Percentiles rank a stretch among this genome's conserved stretches.
phyloP scores from a whole-genome alignment of 2,888 invertebrate species.

The Eupithecia exiguata region DNA sequence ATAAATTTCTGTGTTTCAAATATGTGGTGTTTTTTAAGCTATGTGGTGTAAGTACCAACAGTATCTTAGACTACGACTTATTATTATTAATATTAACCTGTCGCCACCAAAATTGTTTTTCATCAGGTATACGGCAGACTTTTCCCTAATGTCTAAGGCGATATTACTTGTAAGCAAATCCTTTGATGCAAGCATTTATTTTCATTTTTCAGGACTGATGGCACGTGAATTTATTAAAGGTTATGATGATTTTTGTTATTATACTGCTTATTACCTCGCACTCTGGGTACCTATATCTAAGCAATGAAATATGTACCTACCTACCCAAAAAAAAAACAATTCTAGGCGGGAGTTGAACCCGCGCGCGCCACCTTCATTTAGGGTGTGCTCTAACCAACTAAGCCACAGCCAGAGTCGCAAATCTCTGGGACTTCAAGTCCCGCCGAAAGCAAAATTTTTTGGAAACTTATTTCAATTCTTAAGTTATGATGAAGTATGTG shows the following conservation, averaged over 20 bases:
- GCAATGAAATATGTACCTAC: too few species aligned
- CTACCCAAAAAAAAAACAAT: too few species aligned
- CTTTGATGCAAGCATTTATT: slow-evolving; percentile 61
- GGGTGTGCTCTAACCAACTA: too few species aligned
- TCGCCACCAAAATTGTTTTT: slow-evolving; percentile 74
- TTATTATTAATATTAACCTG: slow-evolving; percentile 75
- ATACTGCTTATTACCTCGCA: too few species aligned
- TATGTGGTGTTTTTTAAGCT: not conserved
- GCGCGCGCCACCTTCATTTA: too few species aligned
- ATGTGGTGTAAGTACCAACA: not conserved
- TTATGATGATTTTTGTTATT: not conserved
- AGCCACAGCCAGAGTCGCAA: too few species aligned
- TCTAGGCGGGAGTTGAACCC: too few species aligned
- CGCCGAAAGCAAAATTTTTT: too few species aligned
- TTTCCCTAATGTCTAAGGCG: slow-evolving; percentile 57
- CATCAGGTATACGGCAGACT: slow-evolving; percentile 66
- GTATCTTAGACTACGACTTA: slow-evolving; percentile 46
- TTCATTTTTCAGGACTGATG: slow-evolving; percentile 52
- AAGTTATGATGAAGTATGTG: too few species aligned
- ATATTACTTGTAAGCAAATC: slow-evolving; percentile 65
- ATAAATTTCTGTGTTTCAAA: not conserved
- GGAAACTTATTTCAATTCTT: too few species aligned
- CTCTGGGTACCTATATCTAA: too few species aligned
- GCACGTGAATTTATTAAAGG: slow-evolving; percentile 28
- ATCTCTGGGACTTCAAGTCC: too few species aligned